phyloP scores from a whole-genome alignment of 2,888 invertebrate species.

The Pterobdella sp. region DNA sequence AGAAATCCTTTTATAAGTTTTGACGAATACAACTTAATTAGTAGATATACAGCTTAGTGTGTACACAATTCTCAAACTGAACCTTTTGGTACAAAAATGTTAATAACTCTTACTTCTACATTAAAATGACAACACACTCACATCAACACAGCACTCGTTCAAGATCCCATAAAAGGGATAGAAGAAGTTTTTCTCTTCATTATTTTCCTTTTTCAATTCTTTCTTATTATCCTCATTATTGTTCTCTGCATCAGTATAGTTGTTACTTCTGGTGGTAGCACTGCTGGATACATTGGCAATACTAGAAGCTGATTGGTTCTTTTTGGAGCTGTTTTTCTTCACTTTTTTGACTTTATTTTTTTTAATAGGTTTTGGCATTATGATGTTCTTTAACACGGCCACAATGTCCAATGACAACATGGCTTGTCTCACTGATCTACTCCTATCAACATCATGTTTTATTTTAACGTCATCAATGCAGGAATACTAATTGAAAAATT shows the following conservation, averaged over 20 bases:
- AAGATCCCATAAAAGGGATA: neutral
- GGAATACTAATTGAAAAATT: neutral
- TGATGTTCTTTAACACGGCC: neutral
- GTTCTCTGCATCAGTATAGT: neutral
- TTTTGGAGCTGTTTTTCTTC: neutral
- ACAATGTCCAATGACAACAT: conserved; percentile 9
- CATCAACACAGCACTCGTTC: conserved; percentile 13
- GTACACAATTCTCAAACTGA: no score
- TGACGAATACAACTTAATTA: no score
- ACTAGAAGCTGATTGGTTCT: neutral
- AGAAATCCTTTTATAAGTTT: no score
- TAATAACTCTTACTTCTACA: no score
- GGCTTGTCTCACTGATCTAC: neutral
- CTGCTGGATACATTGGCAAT: neutral
- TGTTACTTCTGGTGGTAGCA: neutral
- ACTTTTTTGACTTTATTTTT: neutral
- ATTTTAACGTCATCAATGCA: neutral
- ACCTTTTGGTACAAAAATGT: no score
- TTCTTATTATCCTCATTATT: neutral
- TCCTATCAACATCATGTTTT: neutral
- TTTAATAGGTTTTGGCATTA: neutral
- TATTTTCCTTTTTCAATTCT: neutral
- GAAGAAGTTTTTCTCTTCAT: neutral
- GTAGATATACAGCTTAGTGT: no score
- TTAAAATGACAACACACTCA: no score